A percentile compares a stretch with the other conserved stretches of the same genome.
phyloP scores from a whole-genome alignment of 2,888 invertebrate species.

The Melanargia galathea region DNA sequence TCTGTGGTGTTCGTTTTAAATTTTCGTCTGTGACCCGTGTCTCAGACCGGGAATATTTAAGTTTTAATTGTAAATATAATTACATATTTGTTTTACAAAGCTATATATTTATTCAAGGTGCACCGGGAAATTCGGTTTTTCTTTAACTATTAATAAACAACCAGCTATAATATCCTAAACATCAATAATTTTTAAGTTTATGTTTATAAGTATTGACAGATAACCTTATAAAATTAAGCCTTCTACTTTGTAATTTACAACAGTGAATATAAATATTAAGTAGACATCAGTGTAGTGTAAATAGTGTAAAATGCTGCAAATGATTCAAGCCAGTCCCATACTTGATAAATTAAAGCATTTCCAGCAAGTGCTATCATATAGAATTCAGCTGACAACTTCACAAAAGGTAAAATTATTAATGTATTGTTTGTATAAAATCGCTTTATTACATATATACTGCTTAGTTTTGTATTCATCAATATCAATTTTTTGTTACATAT shows the following conservation, averaged over 20 bases:
- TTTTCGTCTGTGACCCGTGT: conserved; percentile 18
- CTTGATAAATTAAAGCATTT: conserved; percentile 80
- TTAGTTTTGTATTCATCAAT: neutral
- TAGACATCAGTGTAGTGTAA: conserved; percentile 28
- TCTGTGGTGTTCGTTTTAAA: too few species aligned
- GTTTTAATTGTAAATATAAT: conserved; percentile 26
- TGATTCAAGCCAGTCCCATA: conserved; percentile 81
- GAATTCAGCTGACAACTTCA: conserved; percentile 84
- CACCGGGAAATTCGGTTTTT: conserved; percentile 8
- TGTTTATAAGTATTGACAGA: conserved; percentile 46
- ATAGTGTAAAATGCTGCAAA: conserved; percentile 64
- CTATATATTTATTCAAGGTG: conserved; percentile 1
- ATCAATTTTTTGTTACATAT: conserved; percentile 8
- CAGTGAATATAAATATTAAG: conserved; percentile 26
- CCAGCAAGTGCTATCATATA: conserved; percentile 71
- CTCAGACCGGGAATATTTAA: conserved; percentile 42
- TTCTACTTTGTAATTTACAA: conserved; percentile 24
- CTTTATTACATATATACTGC: neutral
- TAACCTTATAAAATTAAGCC: conserved; percentile 48
- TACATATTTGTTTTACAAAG: neutral
- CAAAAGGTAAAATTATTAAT: conserved; percentile 83
- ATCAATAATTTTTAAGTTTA: neutral
- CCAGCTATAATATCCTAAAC: neutral
- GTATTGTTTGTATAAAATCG: neutral
- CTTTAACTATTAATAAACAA: neutral